Conservation (phyloP, 2,888 invertebrate genomes). For the Subacronicta megacephala region DNA sequence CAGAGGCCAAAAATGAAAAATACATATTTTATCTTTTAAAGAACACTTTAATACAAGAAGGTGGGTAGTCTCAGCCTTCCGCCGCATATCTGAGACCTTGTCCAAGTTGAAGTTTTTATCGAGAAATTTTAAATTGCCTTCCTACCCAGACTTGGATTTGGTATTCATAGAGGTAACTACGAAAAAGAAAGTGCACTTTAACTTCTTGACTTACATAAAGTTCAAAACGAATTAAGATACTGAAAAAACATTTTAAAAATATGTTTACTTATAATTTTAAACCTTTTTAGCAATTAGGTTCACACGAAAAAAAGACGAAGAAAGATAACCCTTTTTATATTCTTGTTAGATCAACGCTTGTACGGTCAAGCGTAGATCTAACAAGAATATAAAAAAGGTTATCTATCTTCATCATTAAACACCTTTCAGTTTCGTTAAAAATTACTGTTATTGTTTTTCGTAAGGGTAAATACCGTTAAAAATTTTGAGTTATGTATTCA, state of each 20-base stretch:
- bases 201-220: constrained; percentile 31
- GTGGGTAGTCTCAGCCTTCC: constrained; percentile 10
- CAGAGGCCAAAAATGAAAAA: neutral
- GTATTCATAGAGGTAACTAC: constrained; percentile 47
- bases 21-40: constrained; percentile 9
- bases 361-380: too few species aligned
- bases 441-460: too few species aligned
- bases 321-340: too few species aligned
- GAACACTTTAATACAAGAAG: constrained; percentile 5
- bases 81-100: constrained; percentile 23
- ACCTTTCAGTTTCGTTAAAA: too few species aligned
- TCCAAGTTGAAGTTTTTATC: constrained; percentile 43
- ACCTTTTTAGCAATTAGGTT: too few species aligned
- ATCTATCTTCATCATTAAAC: too few species aligned
- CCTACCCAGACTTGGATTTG: constrained; percentile 19
- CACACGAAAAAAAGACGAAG: too few species aligned
- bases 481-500: too few species aligned
- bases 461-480: too few species aligned
- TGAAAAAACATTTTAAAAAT: neutral
- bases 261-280: too few species aligned
- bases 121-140: constrained; percentile 44
- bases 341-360: too few species aligned
- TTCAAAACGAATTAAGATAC: constrained; percentile 18
- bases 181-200: constrained; percentile 15
- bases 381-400: too few species aligned